Evolutionary conservation across 2,888 invertebrate genomes (phyloP).

Genomic region (Zygothrica quintamaculata): DNA sequence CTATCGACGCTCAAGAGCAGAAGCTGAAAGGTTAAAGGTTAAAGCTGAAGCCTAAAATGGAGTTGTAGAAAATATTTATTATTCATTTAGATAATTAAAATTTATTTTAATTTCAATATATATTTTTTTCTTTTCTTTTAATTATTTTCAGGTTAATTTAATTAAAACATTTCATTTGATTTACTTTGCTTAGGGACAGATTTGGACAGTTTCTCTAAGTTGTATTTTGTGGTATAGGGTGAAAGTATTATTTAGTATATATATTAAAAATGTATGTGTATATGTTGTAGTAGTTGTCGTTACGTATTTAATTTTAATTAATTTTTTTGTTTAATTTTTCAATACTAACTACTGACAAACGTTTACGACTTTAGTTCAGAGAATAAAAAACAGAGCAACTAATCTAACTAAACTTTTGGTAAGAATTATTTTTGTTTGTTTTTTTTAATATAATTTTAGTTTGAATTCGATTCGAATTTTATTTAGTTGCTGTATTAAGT

Average conservation of each 20-base stretch:
- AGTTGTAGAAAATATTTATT: slow-evolving; percentile 4
- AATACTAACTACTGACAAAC: slow-evolving; percentile 56
- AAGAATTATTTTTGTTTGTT: slow-evolving; percentile 17
- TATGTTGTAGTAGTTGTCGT: slow-evolving; percentile 14
- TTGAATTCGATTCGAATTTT: slow-evolving; percentile 13
- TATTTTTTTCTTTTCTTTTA: too few relatives aligned
- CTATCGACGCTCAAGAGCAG: background rate
- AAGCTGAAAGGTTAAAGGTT: slow-evolving; percentile 4
- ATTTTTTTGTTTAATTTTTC: slow-evolving; percentile 30
- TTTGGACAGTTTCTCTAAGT: too few relatives aligned
- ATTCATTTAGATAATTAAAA: background rate
- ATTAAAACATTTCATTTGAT: too few relatives aligned
- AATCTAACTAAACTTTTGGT: slow-evolving; percentile 58
- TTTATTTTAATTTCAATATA: background rate
- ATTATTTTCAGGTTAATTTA: background rate
- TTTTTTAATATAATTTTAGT: background rate
- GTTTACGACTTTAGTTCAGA: slow-evolving; percentile 55
- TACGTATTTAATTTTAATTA: slow-evolving; percentile 9
- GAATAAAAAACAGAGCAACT: slow-evolving; percentile 54
- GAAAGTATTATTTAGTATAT: too few relatives aligned
- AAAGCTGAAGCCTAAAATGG: slow-evolving; percentile 1
- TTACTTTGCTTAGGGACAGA: too few relatives aligned
- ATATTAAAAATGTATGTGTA: slow-evolving; percentile 8
- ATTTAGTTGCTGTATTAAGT: slow-evolving; percentile 27
- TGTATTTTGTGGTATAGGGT: too few relatives aligned